Percentiles rank a stretch among this genome's conserved stretches.
These are phyloP conservation scores for Tokudaia muenninki DNA, from an alignment of 2,797 vertebrate species.

Conservation along the genomic window DNA sequence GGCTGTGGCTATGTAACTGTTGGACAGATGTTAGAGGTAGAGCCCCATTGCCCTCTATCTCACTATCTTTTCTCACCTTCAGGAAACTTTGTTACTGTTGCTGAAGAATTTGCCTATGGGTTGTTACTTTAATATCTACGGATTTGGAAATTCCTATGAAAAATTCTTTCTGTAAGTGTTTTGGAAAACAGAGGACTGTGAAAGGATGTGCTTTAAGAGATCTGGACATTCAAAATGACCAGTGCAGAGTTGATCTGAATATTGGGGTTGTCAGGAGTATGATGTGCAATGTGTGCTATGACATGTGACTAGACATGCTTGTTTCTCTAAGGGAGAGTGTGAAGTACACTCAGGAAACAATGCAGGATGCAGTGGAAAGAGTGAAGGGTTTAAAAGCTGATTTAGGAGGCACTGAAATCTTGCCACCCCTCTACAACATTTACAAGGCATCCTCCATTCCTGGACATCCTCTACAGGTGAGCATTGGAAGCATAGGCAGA, in stretches of 20 bases:
- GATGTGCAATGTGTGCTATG: too few relatives aligned
- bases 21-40: not conserved
- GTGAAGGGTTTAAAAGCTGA: constrained; percentile 85
- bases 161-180: constrained; percentile 91
- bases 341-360: constrained; percentile 88
- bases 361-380: constrained; percentile 87
- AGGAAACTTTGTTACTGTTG: constrained; percentile 93
- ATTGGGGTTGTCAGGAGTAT: not conserved
- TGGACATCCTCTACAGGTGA: constrained; percentile 87
- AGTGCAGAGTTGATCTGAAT: not conserved
- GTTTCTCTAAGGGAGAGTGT: constrained; percentile 87
- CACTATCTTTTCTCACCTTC: not conserved
- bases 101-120: constrained; percentile 94
- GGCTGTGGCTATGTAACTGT: not conserved
- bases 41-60: not conserved
- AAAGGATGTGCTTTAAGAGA: not conserved
- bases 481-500: not conserved
- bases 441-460: constrained; percentile 80
- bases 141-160: constrained; percentile 90
- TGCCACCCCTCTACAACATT: constrained; percentile 86
- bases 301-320: not conserved
- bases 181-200: not conserved
- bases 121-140: constrained; percentile 94
- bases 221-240: not conserved
- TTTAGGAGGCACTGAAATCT: constrained; percentile 88